phyloP scores from a whole-genome alignment of 2,113 vertebrate genomes.

The Epinephelus fuscoguttatus region DNA sequence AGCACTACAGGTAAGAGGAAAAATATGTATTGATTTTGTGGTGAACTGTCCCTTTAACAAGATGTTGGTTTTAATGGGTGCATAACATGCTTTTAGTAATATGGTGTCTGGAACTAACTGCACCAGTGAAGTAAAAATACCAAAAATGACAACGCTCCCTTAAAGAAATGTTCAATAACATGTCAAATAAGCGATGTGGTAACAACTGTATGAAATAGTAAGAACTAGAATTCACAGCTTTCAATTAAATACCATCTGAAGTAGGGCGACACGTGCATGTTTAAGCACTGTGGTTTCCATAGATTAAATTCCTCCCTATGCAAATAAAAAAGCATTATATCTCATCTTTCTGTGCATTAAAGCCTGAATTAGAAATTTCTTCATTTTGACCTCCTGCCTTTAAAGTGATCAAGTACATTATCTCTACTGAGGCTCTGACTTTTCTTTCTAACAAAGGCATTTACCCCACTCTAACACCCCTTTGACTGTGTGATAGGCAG shows the following conservation, averaged over 20 bases:
- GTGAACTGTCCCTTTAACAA: not conserved
- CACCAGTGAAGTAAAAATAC: not conserved
- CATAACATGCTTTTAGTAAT: not conserved
- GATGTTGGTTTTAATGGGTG: constrained; percentile 4
- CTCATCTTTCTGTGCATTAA: constrained; percentile 34
- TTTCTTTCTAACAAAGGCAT: constrained; percentile 60
- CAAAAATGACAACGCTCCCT: not conserved
- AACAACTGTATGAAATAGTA: not conserved
- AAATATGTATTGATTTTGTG: too few species aligned
- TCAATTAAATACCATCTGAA: not conserved
- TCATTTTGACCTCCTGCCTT: constrained; percentile 18
- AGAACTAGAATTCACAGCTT: not conserved
- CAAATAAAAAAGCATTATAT: constrained; percentile 7
- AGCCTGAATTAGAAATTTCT: constrained; percentile 10
- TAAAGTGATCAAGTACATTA: constrained; percentile 38
- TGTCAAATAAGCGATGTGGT: not conserved
- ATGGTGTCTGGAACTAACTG: not conserved
- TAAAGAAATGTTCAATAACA: not conserved
- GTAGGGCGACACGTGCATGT: not conserved
- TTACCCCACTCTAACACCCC: constrained; percentile 42
- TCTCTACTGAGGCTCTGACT: constrained; percentile 49
- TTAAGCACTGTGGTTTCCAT: not conserved
- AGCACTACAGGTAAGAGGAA: too few species aligned
- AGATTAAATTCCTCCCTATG: not conserved
- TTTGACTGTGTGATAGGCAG: constrained; percentile 63